phyloP scores from a whole-genome alignment of 2,113 vertebrate species.

The Talpa occidentalis region DNA sequence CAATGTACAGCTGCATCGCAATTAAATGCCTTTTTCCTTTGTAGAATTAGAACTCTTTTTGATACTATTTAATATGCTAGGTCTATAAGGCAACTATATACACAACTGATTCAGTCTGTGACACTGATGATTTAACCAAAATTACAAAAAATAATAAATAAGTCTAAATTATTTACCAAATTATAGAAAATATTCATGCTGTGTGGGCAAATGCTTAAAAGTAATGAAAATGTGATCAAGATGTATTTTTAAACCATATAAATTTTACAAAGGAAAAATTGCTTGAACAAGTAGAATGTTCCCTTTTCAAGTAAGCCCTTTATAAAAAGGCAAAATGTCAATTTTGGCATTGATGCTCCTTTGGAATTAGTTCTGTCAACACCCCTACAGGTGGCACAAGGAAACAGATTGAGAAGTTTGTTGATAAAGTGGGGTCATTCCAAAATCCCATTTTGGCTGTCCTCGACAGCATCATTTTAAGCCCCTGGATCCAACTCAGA shows the following conservation, averaged over 20 bases:
- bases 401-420: conserved; percentile 58
- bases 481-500: background rate
- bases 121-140: conserved; percentile 19
- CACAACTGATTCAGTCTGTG: conserved; percentile 5
- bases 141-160: background rate
- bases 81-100: conserved; percentile 48
- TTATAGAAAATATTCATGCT: conserved; percentile 8
- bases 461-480: conserved; percentile 47
- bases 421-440: conserved; percentile 38
- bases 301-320: background rate
- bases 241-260: background rate
- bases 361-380: conserved; percentile 58
- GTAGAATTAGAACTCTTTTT: conserved; percentile 64
- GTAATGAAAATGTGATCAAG: background rate
- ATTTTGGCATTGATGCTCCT: background rate
- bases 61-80: conserved; percentile 54
- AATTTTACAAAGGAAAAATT: background rate
- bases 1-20: conserved; percentile 75
- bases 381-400: conserved; percentile 42
- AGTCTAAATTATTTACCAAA: conserved; percentile 14
- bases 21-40: conserved; percentile 79
- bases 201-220: background rate
- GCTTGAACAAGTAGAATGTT: background rate
- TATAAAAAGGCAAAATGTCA: conserved; percentile 19
- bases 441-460: conserved; percentile 44